Conservation (phyloP, 2,797 vertebrate species). For the Tragopan temminckii region DNA sequence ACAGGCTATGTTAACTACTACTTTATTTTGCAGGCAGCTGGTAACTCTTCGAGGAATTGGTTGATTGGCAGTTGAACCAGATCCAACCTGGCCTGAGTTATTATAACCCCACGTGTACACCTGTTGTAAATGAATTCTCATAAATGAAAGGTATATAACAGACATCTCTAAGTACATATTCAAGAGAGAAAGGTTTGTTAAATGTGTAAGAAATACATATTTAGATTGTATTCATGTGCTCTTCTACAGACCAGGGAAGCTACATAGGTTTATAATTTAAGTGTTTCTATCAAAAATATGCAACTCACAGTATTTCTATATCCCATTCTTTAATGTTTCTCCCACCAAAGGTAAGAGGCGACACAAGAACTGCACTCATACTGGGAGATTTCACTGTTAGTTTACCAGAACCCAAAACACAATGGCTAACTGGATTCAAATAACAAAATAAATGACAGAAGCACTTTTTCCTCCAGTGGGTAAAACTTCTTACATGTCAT, state of each 20-base stretch:
- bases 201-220: accelerated
- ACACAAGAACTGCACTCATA: background rate
- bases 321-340: background rate
- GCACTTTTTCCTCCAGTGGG: background rate
- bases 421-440: background rate
- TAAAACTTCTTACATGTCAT: background rate
- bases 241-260: background rate
- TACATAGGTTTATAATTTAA: background rate
- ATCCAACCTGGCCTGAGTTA: conserved; percentile 97
- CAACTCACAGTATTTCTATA: background rate
- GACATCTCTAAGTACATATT: background rate
- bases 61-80: conserved; percentile 97
- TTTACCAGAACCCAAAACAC: background rate
- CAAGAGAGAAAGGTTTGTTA: background rate
- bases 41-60: conserved; percentile 95
- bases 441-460: background rate
- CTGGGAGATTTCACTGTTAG: background rate
- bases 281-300: background rate
- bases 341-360: background rate
- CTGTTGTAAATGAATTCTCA: conserved; percentile 76
- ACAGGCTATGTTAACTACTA: conserved; percentile 94
- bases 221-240: background rate
- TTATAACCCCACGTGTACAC: conserved; percentile 98
- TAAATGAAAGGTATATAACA: background rate
- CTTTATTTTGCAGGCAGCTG: conserved; percentile 95